phyloP scores from a whole-genome alignment of 2,888 invertebrate species.

The Bombylius discolor region DNA sequence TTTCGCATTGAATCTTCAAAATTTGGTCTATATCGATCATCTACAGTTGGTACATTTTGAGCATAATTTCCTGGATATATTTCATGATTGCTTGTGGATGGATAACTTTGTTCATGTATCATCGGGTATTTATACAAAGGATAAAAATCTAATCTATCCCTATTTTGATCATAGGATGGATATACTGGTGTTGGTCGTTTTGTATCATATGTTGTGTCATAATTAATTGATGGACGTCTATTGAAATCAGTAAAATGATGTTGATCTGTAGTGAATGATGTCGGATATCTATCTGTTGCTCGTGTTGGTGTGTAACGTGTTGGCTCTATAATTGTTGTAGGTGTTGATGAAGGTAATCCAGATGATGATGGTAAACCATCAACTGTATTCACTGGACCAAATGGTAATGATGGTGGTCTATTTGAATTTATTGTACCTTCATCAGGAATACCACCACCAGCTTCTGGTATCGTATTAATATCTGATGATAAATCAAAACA shows the following conservation, averaged over 20 bases:
- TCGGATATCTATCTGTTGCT: constrained; percentile 5
- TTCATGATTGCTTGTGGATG: constrained; percentile 30
- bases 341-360: constrained; percentile 13
- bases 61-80: constrained; percentile 34
- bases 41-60: constrained; percentile 31
- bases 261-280: background rate
- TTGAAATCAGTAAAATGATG: constrained; percentile 1
- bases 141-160: constrained; percentile 31
- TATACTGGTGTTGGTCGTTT: constrained; percentile 11
- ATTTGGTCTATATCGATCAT: constrained; percentile 25
- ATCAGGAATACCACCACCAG: background rate
- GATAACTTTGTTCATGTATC: constrained; percentile 34
- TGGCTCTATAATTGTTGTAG: constrained; percentile 8
- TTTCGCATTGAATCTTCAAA: constrained; percentile 14
- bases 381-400: background rate
- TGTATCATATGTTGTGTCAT: constrained; percentile 5
- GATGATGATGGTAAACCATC: background rate
- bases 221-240: constrained; percentile 5
- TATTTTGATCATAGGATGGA: constrained; percentile 2
- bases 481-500: constrained; percentile 32
- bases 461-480: constrained; percentile 1
- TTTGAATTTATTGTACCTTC: background rate
- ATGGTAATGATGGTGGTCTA: background rate
- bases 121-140: constrained; percentile 34
- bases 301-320: background rate